Conservation (phyloP, 2,113 vertebrate genomes). For the Trogon surrucura region DNA sequence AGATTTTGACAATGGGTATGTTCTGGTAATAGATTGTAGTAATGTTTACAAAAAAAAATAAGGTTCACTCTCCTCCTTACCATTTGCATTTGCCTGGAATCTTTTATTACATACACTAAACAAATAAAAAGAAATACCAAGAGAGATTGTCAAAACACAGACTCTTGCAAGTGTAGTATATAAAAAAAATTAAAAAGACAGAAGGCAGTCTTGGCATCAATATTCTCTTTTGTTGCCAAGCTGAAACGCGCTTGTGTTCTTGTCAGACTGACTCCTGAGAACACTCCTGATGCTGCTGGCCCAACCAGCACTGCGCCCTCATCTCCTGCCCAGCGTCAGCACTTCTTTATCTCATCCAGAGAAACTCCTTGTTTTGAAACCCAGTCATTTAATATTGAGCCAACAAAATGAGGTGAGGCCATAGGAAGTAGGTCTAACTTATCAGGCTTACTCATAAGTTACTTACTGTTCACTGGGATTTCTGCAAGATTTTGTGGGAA, state of each 20-base stretch:
- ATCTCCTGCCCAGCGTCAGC: not conserved
- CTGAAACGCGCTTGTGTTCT: not conserved
- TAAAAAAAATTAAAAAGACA: not conserved
- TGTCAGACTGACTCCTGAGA: constrained; percentile 32
- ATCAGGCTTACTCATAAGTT: not conserved
- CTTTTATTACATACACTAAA: not conserved
- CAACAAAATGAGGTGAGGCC: accelerated
- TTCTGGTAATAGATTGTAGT: not conserved
- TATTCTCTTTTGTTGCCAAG: constrained; percentile 24
- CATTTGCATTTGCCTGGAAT: not conserved
- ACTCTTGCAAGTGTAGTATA: not conserved
- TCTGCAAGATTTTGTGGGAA: not conserved
- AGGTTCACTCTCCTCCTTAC: not conserved
- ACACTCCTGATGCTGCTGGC: not conserved
- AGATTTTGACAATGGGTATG: not conserved
- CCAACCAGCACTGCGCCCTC: not conserved
- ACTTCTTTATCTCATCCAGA: not conserved
- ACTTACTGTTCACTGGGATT: not conserved
- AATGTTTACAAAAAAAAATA: constrained; percentile 16
- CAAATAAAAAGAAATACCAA: constrained; percentile 24
- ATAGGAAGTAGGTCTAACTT: not conserved
- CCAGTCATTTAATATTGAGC: not conserved
- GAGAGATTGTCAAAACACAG: constrained; percentile 22
- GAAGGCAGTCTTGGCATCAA: constrained; percentile 33
- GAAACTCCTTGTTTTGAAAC: not conserved